Percentiles rank a stretch among this genome's conserved stretches.
Evolutionary conservation across 1,140 invertebrate species (phyloP).

Genomic region (Holcopasites calliopsidis): DNA sequence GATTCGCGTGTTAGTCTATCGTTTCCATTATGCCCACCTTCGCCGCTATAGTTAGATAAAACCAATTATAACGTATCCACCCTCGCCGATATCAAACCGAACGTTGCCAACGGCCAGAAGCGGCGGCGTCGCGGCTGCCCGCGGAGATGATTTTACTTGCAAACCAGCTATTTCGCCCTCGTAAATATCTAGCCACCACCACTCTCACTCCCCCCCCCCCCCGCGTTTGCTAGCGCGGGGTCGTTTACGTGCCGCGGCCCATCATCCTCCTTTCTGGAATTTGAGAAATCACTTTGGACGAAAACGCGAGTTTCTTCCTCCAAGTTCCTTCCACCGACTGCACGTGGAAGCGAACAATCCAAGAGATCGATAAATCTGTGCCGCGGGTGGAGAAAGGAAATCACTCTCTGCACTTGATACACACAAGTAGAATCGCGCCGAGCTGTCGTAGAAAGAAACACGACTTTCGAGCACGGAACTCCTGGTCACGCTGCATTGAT

Average conservation of each 20-base stretch:
- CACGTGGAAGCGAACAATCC: background rate
- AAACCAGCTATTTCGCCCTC: slow-evolving; percentile 58
- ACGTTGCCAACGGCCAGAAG: slow-evolving; percentile 59
- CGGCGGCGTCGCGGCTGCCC: background rate
- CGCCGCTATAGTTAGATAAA: slow-evolving; percentile 65
- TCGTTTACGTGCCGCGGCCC: slow-evolving; percentile 28
- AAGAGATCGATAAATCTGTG: slow-evolving; percentile 10
- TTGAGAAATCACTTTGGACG: slow-evolving; percentile 53
- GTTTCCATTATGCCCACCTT: slow-evolving; percentile 67
- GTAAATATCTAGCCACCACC: slow-evolving; percentile 49
- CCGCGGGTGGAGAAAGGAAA: background rate
- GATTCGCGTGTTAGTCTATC: slow-evolving; percentile 67
- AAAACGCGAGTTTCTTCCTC: background rate
- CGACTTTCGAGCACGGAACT: slow-evolving; percentile 50
- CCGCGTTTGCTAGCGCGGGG: no score
- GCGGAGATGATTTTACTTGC: slow-evolving; percentile 63
- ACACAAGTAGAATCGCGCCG: slow-evolving; percentile 40
- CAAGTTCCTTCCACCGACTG: no score
- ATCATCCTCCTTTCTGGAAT: slow-evolving; percentile 37
- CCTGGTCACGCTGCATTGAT: slow-evolving; percentile 48
- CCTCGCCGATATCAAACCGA: slow-evolving; percentile 56
- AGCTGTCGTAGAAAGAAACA: slow-evolving; percentile 42
- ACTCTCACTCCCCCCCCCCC: no score
- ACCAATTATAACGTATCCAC: slow-evolving; percentile 72
- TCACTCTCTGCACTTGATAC: background rate